These are phyloP conservation scores for Oreochromis aureus DNA, from an alignment of 2,113 vertebrate genomes.

Conservation along the genomic window DNA sequence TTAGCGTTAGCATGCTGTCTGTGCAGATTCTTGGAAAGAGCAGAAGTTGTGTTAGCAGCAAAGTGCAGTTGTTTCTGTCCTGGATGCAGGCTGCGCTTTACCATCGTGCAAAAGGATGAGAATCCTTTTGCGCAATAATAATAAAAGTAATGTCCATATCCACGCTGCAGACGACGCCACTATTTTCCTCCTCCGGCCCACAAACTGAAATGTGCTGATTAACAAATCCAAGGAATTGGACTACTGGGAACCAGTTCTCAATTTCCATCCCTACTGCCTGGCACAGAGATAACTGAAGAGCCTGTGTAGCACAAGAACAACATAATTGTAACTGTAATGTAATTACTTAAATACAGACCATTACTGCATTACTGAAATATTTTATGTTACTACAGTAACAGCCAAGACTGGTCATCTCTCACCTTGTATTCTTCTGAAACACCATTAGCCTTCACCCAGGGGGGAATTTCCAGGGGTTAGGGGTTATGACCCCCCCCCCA, in stretches of 20 bases:
- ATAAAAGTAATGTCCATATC: not conserved
- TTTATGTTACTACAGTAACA: no score
- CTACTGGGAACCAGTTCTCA: not conserved
- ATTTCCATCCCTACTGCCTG: not conserved
- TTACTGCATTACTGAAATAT: no score
- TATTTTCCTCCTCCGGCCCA: not conserved
- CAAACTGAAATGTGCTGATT: not conserved
- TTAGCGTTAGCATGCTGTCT: not conserved
- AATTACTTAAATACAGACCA: not conserved
- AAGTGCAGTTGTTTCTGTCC: not conserved
- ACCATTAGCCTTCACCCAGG: not conserved
- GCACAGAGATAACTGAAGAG: not conserved
- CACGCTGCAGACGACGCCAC: not conserved
- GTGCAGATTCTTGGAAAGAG: not conserved
- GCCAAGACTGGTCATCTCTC: no score
- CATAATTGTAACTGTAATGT: accelerated
- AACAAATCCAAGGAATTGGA: not conserved
- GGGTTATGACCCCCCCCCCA: no score
- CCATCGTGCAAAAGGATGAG: no score
- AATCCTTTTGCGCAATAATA: not conserved
- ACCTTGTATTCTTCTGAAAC: not conserved
- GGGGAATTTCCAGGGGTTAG: no score
- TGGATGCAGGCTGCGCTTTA: not conserved
- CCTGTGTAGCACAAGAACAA: not conserved
- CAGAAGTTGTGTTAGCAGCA: not conserved